A percentile compares a stretch with the other conserved stretches of the same genome.
These are phyloP conservation scores for Neoascia interrupta DNA, from an alignment of 2,888 invertebrate species.

Conservation along the genomic window DNA sequence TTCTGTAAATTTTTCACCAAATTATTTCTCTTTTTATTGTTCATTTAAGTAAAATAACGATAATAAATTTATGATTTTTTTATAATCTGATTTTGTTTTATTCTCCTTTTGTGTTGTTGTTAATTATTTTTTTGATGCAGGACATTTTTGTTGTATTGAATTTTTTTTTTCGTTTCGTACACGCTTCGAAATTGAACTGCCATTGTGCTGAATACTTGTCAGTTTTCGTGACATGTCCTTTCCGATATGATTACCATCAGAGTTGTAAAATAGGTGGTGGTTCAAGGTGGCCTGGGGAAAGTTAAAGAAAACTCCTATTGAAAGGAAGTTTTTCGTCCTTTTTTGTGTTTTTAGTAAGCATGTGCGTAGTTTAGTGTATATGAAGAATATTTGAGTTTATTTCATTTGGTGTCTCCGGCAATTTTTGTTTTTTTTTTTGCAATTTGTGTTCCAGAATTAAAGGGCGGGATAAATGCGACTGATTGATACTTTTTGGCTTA, in stretches of 20 bases:
- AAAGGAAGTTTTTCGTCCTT: conserved; percentile 16
- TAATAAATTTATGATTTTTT: conserved; percentile 43
- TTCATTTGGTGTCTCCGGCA: conserved; percentile 54
- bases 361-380: conserved; percentile 23
- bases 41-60: conserved; percentile 9
- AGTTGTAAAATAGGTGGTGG: conserved; percentile 29
- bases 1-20: conserved; percentile 49
- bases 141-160: not conserved
- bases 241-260: conserved; percentile 38
- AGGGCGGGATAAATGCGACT: not conserved
- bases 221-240: conserved; percentile 46
- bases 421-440: conserved; percentile 48
- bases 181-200: too few species aligned
- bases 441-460: conserved; percentile 23
- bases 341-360: not conserved
- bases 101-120: conserved; percentile 53
- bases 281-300: too few species aligned
- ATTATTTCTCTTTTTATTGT: not conserved
- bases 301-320: conserved; percentile 34
- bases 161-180: conserved; percentile 19
- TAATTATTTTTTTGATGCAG: conserved; percentile 60
- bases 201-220: conserved; percentile 37
- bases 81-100: conserved; percentile 48
- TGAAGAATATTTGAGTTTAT: conserved; percentile 44
- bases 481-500: not conserved